Percentiles rank a stretch among this genome's conserved stretches.
These are phyloP conservation scores for Bergia sp. DNA, from an alignment of 92 coral and sea anemone genomes.

Conservation along the genomic window DNA sequence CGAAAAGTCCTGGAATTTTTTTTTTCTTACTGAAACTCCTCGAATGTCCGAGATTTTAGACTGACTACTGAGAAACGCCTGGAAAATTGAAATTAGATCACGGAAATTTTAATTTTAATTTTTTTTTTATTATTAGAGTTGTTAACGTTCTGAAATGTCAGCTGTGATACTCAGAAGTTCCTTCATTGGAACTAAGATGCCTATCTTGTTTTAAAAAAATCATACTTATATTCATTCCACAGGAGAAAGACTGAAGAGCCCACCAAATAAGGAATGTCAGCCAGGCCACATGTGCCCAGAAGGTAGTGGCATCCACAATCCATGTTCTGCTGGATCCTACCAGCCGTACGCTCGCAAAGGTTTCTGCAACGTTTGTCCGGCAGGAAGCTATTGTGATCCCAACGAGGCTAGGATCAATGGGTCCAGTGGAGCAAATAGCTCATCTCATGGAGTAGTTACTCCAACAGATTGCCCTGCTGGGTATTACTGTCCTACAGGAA, in stretches of 20 bases:
- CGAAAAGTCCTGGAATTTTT: too few relatives aligned
- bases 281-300: constrained; percentile 98
- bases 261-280: constrained; percentile 92
- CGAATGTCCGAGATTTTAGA: too few relatives aligned
- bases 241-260: constrained; percentile 89
- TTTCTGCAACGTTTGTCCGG: constrained; percentile 80
- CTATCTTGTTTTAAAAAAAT: too few relatives aligned
- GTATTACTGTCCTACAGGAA: constrained; percentile 86
- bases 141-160: too few relatives aligned
- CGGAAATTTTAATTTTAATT: too few relatives aligned
- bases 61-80: not conserved
- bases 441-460: constrained; percentile 81
- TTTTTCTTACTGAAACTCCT: too few relatives aligned
- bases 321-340: constrained; percentile 91
- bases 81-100: not conserved
- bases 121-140: too few relatives aligned
- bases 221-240: not conserved
- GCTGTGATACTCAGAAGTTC: not conserved
- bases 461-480: constrained; percentile 96
- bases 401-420: constrained; percentile 85
- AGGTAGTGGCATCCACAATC: constrained; percentile 89
- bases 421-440: constrained; percentile 82
- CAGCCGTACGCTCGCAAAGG: constrained; percentile 83
- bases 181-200: not conserved
- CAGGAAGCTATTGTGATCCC: constrained; percentile 98